phyloP scores from a whole-genome alignment of 2,888 invertebrate species.

The Diabrotica balteata region DNA sequence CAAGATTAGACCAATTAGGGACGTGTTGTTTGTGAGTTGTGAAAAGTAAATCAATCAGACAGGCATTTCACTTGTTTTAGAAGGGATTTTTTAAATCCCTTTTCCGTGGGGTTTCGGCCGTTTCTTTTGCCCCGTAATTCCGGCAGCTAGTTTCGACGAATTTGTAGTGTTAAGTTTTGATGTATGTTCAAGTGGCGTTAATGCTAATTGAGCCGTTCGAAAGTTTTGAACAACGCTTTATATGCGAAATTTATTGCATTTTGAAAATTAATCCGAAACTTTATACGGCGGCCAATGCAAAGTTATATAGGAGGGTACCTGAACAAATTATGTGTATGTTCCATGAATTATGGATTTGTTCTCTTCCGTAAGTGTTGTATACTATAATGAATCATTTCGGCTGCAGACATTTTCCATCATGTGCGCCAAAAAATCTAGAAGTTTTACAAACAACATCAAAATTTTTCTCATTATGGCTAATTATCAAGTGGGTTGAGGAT shows the following conservation, averaged over 20 bases:
- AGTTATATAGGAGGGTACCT: constrained; percentile 19
- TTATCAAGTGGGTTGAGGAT: background rate
- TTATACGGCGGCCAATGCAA: constrained; percentile 10
- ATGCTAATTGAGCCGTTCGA: constrained; percentile 33
- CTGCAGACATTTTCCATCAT: constrained; percentile 9
- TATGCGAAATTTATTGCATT: constrained; percentile 30
- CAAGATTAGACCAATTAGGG: constrained; percentile 45
- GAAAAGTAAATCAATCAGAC: constrained; percentile 37
- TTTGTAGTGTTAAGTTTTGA: constrained; percentile 27
- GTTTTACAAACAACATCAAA: background rate
- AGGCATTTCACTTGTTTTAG: constrained; percentile 29
- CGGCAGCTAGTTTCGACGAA: constrained; percentile 10
- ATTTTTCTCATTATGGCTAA: background rate
- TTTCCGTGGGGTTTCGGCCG: constrained; percentile 3
- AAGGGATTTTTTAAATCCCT: constrained; percentile 28
- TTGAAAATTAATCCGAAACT: constrained; percentile 31
- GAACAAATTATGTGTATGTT: constrained; percentile 15
- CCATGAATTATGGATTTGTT: constrained; percentile 20
- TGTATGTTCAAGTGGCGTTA: constrained; percentile 32
- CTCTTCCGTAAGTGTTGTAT: constrained; percentile 1
- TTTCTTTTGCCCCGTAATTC: background rate
- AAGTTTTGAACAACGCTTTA: constrained; percentile 31
- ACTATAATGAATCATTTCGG: constrained; percentile 4
- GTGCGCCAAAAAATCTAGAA: background rate
- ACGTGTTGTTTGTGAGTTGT: constrained; percentile 33